Evolutionary conservation across 92 coral and sea anemone species (phyloP), one percentile per base, ranked within the genome.

Genomic region (Phenganax subtilis): DNA sequence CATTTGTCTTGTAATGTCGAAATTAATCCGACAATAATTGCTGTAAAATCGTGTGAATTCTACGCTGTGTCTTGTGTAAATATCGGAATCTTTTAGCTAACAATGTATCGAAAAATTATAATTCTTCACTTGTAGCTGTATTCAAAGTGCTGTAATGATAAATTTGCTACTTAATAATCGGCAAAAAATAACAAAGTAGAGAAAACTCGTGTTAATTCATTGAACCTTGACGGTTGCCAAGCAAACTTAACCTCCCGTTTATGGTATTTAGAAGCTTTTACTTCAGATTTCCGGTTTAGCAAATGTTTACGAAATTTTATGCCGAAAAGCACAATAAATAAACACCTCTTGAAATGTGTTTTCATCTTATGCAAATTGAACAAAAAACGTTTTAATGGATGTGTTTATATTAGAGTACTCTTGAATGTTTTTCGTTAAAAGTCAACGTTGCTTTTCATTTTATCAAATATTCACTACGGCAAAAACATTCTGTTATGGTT

Each of bases 141-240:
- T 69, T 8, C 7, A 51, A 56, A n/a, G 7, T 8, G 29, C 27
- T 55, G 61, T 16, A n/a, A 52, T 54, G n/a, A 44, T 37, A 37
- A 37, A 37, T 37, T 37, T 5, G 47, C 47, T 37, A 37, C 47
- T 37, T 37, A 20, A 20, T 37, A 37, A 37, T 37, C 3, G 47
- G 5, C 3, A 37, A 37, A 75, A 75, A 51, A n/a, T 53, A 3
- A 10, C 59, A 53, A 73, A 15, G 10, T 20, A 3, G 3, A 7
- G 51, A n/a, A 10, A 52, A 0, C 20, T 12, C 12, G 6, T 73
- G 31, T 51, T 54, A 4, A 60, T n/a, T 59, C 81, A 57, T 44
- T 44, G 12, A 60, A 17, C 51, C 81, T 12, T 59, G 56, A 0
- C 81, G 68, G 81, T 76, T 76, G 81, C 81, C 60, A 75, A 57